A percentile compares a stretch with the other conserved stretches of the same genome.
Evolutionary conservation across 2,113 vertebrate species (phyloP).

Genomic region (Collichthys lucidus): DNA sequence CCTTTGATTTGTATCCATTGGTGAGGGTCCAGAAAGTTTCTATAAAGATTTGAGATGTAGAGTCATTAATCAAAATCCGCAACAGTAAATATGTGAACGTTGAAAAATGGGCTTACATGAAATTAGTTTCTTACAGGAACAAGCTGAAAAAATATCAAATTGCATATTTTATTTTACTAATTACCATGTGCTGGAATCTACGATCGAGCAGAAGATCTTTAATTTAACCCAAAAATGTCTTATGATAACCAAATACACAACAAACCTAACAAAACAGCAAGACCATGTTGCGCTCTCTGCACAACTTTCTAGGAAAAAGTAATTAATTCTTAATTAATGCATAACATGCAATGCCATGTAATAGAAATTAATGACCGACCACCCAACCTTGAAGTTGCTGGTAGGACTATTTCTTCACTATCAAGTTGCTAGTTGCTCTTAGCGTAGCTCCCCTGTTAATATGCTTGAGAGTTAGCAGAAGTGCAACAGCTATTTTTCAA

Average conservation of each 20-base stretch:
- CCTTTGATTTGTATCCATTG: neutral
- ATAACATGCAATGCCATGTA: slow-evolving; percentile 55
- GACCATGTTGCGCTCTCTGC: neutral
- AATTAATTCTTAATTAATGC: slow-evolving; percentile 69
- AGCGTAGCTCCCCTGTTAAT: slow-evolving; percentile 56
- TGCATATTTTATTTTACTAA: neutral
- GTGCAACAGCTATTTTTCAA: slow-evolving; percentile 73
- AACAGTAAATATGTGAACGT: neutral
- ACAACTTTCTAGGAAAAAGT: slow-evolving; percentile 29
- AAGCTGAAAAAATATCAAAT: slow-evolving; percentile 6
- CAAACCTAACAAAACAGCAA: slow-evolving; percentile 9
- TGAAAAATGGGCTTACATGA: neutral
- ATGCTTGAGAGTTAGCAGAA: slow-evolving; percentile 66
- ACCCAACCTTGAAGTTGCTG: slow-evolving; percentile 68
- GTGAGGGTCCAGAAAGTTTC: neutral
- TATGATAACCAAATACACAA: slow-evolving; percentile 11
- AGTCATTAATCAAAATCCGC: neutral
- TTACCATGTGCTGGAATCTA: neutral
- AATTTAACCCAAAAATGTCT: neutral
- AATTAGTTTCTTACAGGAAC: neutral
- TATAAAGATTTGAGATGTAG: neutral
- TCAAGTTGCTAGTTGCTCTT: slow-evolving; percentile 56
- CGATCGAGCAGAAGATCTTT: neutral
- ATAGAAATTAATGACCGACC: slow-evolving; percentile 68
- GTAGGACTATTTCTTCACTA: slow-evolving; percentile 59